These are phyloP conservation scores for Dasypus novemcinctus DNA, from an alignment of 2,113 vertebrate species.

Conservation along the genomic window DNA sequence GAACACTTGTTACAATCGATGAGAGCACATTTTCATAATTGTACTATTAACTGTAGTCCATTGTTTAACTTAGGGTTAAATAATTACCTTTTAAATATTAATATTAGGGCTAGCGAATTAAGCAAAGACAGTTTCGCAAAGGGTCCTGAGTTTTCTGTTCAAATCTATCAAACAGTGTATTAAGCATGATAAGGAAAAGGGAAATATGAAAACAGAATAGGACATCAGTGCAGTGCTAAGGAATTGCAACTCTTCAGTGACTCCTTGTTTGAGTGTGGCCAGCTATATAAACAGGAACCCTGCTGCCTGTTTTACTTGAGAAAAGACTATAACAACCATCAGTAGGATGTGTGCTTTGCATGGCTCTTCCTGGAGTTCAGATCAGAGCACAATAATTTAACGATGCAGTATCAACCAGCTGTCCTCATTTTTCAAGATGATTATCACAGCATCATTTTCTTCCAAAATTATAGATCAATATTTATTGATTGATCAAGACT, in stretches of 20 bases:
- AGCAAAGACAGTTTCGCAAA: background rate
- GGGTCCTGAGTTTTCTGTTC: slow-evolving; percentile 16
- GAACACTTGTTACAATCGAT: too few relatives aligned
- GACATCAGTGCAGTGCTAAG: background rate
- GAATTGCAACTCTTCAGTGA: background rate
- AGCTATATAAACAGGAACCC: background rate
- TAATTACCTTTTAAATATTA: background rate
- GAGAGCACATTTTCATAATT: too few relatives aligned
- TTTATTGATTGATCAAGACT: background rate
- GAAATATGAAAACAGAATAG: background rate
- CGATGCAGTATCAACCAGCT: background rate
- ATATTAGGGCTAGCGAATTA: background rate
- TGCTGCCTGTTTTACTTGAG: background rate
- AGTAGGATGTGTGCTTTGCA: background rate
- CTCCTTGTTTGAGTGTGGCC: background rate
- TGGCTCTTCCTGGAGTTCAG: background rate
- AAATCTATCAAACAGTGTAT: background rate
- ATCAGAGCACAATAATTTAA: background rate
- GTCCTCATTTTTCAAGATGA: background rate
- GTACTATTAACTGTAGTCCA: too few relatives aligned
- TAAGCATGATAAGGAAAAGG: background rate
- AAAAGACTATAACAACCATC: background rate
- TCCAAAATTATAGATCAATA: background rate
- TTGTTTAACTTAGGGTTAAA: too few relatives aligned
- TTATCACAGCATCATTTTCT: background rate